Percentiles rank a stretch among this genome's conserved stretches.
Conservation (phyloP, 2,888 invertebrate genomes). For the Eupithecia subumbrata region DNA sequence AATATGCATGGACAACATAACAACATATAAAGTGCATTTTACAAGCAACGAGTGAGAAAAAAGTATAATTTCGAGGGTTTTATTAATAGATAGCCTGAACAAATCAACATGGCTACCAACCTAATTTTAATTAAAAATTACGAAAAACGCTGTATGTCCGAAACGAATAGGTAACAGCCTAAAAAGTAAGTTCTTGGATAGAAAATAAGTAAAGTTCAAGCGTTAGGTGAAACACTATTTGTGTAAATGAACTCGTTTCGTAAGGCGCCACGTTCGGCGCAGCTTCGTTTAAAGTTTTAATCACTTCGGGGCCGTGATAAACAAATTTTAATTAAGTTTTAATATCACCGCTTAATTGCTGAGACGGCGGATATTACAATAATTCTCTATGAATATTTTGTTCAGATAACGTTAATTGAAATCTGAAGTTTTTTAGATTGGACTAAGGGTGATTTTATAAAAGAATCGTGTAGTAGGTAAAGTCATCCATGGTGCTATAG, state of each 20-base stretch:
- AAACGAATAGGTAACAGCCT: neutral
- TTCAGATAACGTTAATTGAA: constrained; percentile 33
- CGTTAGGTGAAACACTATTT: constrained; percentile 69
- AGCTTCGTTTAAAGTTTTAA: constrained; percentile 83
- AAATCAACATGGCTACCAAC: neutral
- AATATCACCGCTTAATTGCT: constrained; percentile 83
- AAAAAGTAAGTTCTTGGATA: neutral
- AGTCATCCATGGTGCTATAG: neutral
- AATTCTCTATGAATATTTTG: constrained; percentile 73
- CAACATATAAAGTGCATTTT: too few species aligned
- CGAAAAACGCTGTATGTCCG: neutral
- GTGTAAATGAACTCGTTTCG: constrained; percentile 78
- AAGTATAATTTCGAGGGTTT: too few species aligned
- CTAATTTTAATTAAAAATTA: neutral
- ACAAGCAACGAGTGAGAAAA: too few species aligned
- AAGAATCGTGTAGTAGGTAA: neutral
- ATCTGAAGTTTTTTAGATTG: constrained; percentile 10
- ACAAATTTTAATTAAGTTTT: constrained; percentile 84
- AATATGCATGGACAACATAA: too few species aligned
- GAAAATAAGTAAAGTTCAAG: constrained; percentile 33
- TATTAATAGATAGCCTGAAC: neutral
- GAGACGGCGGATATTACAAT: constrained; percentile 76
- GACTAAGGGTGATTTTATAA: neutral
- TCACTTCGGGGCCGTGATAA: constrained; percentile 82
- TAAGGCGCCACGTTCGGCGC: constrained; percentile 76